These are phyloP conservation scores for Rhinolophus ferrumequinum DNA, from an alignment of 2,113 vertebrate genomes.

Conservation along the genomic window DNA sequence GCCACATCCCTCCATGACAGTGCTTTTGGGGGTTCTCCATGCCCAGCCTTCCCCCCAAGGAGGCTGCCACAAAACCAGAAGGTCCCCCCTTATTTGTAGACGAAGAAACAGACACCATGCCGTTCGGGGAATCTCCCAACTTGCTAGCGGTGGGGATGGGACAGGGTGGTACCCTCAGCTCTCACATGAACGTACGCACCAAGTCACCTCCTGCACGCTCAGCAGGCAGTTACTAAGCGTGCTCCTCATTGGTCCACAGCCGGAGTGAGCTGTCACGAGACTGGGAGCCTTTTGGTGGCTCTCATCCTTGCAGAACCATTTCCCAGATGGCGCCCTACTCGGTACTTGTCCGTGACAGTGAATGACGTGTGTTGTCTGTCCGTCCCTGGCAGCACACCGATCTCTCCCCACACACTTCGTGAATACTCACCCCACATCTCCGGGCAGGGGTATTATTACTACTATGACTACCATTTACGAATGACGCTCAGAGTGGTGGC, in stretches of 20 bases:
- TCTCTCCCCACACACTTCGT: not conserved
- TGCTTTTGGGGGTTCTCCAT: fast-evolving
- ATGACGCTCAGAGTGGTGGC: fast-evolving
- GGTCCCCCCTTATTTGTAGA: not conserved
- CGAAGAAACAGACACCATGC: fast-evolving
- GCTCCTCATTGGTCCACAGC: fast-evolving
- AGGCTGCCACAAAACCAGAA: too few species aligned
- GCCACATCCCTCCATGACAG: fast-evolving
- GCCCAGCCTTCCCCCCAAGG: not conserved
- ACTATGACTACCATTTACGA: fast-evolving
- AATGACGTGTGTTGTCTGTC: fast-evolving
- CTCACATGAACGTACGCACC: fast-evolving
- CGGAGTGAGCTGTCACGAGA: fast-evolving
- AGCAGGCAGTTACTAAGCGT: fast-evolving
- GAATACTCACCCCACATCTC: fast-evolving
- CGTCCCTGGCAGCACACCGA: fast-evolving
- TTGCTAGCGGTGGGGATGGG: fast-evolving
- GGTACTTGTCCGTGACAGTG: fast-evolving
- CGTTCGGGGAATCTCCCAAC: fast-evolving
- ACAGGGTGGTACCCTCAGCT: fast-evolving
- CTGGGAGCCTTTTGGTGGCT: fast-evolving
- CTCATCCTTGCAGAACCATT: fast-evolving
- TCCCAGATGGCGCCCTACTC: fast-evolving
- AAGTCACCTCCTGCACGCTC: fast-evolving
- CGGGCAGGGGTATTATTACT: fast-evolving